Conservation (phyloP, 2,888 invertebrate species). For the Drosophila algonquin region DNA sequence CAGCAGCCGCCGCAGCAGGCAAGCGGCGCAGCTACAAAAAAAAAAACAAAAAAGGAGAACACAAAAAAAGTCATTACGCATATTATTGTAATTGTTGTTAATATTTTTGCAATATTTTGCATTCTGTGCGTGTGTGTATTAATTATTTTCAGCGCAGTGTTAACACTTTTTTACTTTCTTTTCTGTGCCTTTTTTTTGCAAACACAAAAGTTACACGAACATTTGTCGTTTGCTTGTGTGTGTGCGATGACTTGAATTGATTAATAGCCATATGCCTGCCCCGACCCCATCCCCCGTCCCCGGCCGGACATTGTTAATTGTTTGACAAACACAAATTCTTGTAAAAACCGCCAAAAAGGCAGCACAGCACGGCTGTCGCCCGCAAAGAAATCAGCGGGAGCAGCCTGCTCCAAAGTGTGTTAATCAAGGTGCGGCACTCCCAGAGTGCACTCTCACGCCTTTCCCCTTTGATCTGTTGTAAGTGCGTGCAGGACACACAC, state of each 20-base stretch:
- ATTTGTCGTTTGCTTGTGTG: constrained; percentile 2
- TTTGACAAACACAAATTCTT: constrained; percentile 50
- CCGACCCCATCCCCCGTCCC: not conserved
- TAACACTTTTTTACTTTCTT: not conserved
- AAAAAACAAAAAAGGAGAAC: constrained; percentile 13
- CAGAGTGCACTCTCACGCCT: not conserved
- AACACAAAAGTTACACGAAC: constrained; percentile 5
- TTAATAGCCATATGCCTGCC: constrained; percentile 23
- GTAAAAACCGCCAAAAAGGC: constrained; percentile 67
- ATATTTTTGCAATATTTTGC: constrained; percentile 10
- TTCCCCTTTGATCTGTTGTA: not conserved
- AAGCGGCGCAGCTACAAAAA: constrained; percentile 8
- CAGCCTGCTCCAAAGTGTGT: not conserved
- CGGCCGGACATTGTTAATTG: not conserved
- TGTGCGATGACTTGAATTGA: constrained; percentile 31
- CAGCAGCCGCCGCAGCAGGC: constrained; percentile 11
- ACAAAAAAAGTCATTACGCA: constrained; percentile 63
- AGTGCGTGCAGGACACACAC: not conserved
- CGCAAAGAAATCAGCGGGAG: constrained; percentile 56
- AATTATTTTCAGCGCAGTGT: not conserved
- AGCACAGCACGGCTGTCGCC: constrained; percentile 28
- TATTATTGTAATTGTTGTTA: constrained; percentile 37
- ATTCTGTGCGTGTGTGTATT: not conserved
- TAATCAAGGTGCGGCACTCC: not conserved
- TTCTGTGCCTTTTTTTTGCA: constrained; percentile 1